Evolutionary conservation across 2,888 invertebrate genomes (phyloP).

Genomic region (Ochropleura plecta): DNA sequence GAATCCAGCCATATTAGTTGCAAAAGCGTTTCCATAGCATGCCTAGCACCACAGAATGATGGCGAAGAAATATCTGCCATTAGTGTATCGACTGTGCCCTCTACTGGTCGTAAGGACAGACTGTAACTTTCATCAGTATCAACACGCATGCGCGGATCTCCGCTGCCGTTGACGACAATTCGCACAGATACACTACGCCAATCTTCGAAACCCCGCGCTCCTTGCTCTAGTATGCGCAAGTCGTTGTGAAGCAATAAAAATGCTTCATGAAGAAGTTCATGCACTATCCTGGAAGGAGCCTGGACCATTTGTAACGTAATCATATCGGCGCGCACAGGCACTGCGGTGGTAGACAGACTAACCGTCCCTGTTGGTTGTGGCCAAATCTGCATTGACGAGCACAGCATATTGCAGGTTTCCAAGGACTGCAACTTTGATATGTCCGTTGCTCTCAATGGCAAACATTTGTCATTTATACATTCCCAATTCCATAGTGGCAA

Average conservation of each 20-base stretch:
- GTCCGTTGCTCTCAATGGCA: conserved; percentile 83
- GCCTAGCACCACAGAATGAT: conserved; percentile 94
- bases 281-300: conserved; percentile 76
- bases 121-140: conserved; percentile 94
- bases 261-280: conserved; percentile 82
- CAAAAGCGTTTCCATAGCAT: conserved; percentile 94
- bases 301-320: conserved; percentile 84
- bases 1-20: conserved; percentile 95
- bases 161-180: conserved; percentile 85
- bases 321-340: conserved; percentile 90
- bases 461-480: conserved; percentile 92
- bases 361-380: conserved; percentile 93
- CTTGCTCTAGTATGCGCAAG: conserved; percentile 82
- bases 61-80: conserved; percentile 91
- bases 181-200: conserved; percentile 84
- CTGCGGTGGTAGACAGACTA: conserved; percentile 91
- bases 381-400: conserved; percentile 93
- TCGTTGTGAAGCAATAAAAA: conserved; percentile 87
- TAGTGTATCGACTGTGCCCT: conserved; percentile 81
- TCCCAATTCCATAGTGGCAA: conserved; percentile 94
- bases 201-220: conserved; percentile 74
- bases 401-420: conserved; percentile 93
- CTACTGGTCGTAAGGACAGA: conserved; percentile 89
- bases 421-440: conserved; percentile 89
- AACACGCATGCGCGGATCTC: conserved; percentile 90